Base-by-base conservation (phyloP, 2,113 vertebrate species). In the Callocephalon fimbriatum region DNA sequence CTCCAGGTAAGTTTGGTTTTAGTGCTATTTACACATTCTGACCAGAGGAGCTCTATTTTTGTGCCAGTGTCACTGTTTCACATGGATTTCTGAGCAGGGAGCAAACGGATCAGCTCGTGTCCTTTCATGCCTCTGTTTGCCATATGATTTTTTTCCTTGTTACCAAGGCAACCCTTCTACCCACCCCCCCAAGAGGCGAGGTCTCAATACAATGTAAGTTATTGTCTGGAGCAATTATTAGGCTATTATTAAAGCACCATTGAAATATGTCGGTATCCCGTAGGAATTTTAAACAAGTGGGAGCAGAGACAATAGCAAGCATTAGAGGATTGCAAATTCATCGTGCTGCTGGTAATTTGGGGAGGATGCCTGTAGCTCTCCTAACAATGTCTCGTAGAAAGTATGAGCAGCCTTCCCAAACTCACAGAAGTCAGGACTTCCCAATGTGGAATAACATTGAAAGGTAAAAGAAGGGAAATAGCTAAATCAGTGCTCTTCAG, bases 141-240 rank as follows among this genome's bases (percentile, higher is more conserved):
- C 38, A 3, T 74, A 81, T 77, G 76, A 91, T 82, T 95, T 93
- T 93, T 65, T 91, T 67, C 54, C 3, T 71, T 27, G 95, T 97
- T 96, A 47, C 96, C 89, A 95, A 93, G 96, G 96, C 95, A 96
- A 96, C 95, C 47, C 86, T 81, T 87, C 94, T 83, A 95, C 89
- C 76, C 83, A 56, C 80, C 59, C 73, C 29, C 31, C 62, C 37
- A 14, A 37, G 74, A 89, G 59, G 38, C 63, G 0, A 88, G 75
- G 59, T 58, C 88, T 91, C 61, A 53, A 21, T 94, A 92, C 88
- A 94, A 91, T 96, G 79, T 80, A 86, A 88, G 86, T 95, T 94
- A 95, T 97, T 97, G 86, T 97, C 93, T 95, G 76, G 63, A 92
- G 83, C 86, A 80, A 94, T 97, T 97, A 95, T 96, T 96, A 96